Evolutionary conservation across 1,140 invertebrate genomes (phyloP).

Genomic region (Rhopalosiphum padi): DNA sequence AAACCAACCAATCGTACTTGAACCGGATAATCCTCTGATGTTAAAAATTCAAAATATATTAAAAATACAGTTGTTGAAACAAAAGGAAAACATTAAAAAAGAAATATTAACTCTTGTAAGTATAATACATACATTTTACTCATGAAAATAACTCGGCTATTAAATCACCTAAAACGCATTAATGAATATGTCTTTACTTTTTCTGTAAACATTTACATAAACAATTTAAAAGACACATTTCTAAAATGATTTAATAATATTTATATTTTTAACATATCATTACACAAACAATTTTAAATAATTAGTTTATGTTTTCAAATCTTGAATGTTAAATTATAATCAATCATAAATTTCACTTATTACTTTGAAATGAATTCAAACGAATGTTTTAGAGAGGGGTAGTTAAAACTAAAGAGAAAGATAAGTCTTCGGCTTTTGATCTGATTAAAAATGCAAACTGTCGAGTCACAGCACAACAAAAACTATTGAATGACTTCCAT

Average conservation of each 20-base stretch:
- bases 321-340: background rate
- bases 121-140: background rate
- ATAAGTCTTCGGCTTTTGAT: background rate
- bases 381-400: background rate
- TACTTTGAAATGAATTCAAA: background rate
- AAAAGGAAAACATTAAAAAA: background rate
- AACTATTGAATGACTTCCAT: conserved; percentile 6
- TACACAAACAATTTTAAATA: too few relatives aligned
- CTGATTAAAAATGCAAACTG: background rate
- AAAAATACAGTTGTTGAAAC: conserved; percentile 47
- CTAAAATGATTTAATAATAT: background rate
- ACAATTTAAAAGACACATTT: background rate
- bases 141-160: background rate
- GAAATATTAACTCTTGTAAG: conserved; percentile 42
- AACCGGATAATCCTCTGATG: conserved; percentile 40
- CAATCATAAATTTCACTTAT: background rate
- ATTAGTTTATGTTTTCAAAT: too few relatives aligned
- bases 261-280: background rate
- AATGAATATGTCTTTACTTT: too few relatives aligned
- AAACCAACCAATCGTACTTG: conserved; percentile 27
- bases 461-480: background rate
- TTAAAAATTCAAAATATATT: conserved; percentile 45
- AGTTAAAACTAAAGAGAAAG: conserved; percentile 25
- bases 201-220: background rate
- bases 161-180: too few relatives aligned